A percentile compares a stretch with the other conserved stretches of the same genome.
These are phyloP conservation scores for Zaprionus vittiger DNA, from an alignment of 1,140 invertebrate genomes.

Conservation along the genomic window DNA sequence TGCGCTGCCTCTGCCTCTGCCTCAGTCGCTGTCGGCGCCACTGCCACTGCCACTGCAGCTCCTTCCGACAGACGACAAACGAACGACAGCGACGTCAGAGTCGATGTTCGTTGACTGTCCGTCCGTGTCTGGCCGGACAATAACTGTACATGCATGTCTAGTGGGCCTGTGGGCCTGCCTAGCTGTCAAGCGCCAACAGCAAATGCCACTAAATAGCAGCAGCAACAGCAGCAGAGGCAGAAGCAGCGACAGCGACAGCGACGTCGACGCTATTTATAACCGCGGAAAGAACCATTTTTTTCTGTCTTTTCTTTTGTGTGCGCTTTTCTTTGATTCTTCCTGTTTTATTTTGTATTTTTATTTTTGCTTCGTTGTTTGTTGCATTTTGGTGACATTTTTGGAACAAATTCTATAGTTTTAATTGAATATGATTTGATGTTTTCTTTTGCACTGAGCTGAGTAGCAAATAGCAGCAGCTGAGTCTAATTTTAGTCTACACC, in stretches of 20 bases:
- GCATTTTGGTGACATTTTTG: conserved; percentile 76
- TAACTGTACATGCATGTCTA: conserved; percentile 29
- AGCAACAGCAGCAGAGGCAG: conserved; percentile 12
- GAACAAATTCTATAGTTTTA: conserved; percentile 46
- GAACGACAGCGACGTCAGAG: background rate
- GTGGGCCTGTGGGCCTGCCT: conserved; percentile 39
- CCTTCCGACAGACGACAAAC: conserved; percentile 37
- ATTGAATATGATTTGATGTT: conserved; percentile 50
- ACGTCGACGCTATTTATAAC: conserved; percentile 68
- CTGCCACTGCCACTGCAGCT: background rate
- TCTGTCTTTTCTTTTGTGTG: conserved; percentile 46
- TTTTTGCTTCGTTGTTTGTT: conserved; percentile 36
- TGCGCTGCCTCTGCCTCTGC: conserved; percentile 26
- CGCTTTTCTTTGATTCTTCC: conserved; percentile 17
- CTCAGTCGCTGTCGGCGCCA: background rate
- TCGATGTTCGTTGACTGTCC: conserved; percentile 26
- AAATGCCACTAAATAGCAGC: conserved; percentile 76
- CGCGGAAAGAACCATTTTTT: conserved; percentile 77
- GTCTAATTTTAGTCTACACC: conserved; percentile 67
- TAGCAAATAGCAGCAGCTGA: conserved; percentile 48
- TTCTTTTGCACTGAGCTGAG: conserved; percentile 38
- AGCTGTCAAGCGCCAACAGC: conserved; percentile 71
- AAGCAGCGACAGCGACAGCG: conserved; percentile 5
- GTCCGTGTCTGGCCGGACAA: conserved; percentile 25
- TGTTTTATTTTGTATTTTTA: conserved; percentile 10